phyloP scores from a whole-genome alignment of 1,140 invertebrate genomes.

The Coelopa frigida region DNA sequence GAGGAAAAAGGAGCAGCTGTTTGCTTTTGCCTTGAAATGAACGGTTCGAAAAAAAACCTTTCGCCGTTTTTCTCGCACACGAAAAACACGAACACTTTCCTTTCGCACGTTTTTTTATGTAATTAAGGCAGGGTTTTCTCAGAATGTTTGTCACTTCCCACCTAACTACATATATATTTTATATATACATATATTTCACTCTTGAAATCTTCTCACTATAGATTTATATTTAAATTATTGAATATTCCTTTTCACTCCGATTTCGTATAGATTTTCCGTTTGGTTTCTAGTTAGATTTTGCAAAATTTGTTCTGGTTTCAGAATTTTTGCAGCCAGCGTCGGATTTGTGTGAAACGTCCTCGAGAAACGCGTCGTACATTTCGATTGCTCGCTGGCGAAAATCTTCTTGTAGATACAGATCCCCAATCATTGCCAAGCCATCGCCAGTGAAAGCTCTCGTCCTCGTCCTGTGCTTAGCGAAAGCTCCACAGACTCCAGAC shows the following conservation, averaged over 20 bases:
- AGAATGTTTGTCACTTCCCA: too few relatives aligned
- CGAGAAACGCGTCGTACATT: too few relatives aligned
- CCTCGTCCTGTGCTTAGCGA: too few relatives aligned
- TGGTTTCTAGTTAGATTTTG: not conserved
- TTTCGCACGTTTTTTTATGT: slow-evolving; percentile 2
- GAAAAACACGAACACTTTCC: not conserved
- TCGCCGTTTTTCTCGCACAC: not conserved
- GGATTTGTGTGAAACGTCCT: too few relatives aligned
- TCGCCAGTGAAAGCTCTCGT: too few relatives aligned
- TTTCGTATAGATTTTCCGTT: not conserved
- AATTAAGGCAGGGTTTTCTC: not conserved
- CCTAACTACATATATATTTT: too few relatives aligned
- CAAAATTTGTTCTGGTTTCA: slow-evolving; percentile 7
- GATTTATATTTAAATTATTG: not conserved
- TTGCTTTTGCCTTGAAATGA: slow-evolving; percentile 1
- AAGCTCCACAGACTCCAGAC: too few relatives aligned
- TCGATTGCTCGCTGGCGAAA: too few relatives aligned
- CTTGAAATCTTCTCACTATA: not conserved
- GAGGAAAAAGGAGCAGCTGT: slow-evolving; percentile 9
- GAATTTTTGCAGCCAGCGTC: slow-evolving; percentile 8
- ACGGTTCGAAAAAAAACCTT: slow-evolving; percentile 1
- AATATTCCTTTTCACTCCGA: slow-evolving; percentile 1
- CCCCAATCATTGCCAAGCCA: too few relatives aligned
- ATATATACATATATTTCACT: not conserved
- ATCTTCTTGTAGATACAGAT: too few relatives aligned